Evolutionary conservation across 2,113 vertebrate genomes (phyloP), one percentile per base, ranked within the genome.

Genomic region (Desmodus rotundus): DNA sequence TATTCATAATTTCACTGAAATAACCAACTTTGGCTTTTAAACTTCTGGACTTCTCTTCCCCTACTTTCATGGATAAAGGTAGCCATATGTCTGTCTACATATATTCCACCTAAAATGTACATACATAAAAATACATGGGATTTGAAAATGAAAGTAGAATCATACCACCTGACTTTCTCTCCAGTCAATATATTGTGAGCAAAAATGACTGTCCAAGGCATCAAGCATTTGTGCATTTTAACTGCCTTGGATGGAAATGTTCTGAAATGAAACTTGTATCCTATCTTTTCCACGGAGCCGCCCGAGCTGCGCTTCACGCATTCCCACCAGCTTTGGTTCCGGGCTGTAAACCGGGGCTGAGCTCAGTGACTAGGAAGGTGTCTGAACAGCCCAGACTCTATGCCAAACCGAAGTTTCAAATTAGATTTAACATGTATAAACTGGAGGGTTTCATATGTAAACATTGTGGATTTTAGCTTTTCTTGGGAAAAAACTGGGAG

Each of bases 361-460:
- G 20, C 54, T 58, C 50, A 20, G n/a, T 6, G 56, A 45, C 38
- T 1, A 24, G 26, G 70, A 73, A 58, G 36, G 67, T 4, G 3
- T 74, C 26, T 33, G 50, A 54, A 3, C 0, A 36, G 20, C 73
- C 20, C 20, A 33, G 31, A 36, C 31, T 56, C 63, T 50, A 12
- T 31, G 36, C 61, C 20, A 33, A 54, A 20, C 28, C 77, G 24
- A 31, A 52, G 58, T 92, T 93, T 84, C 50, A 12, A 89, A 77
- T 87, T 76, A 50, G 31, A 52, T 67, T 86, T 73, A 91, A 65
- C 85, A 58, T 87, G 89, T 92, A 84, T 94, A 92, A 95, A 77
- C 45, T 56, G 89, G 41, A 61, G 20, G 67, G 41, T 82, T 89
- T 95, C 87, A 95, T 95, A 87, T 61, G 92, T 68, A 77, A 83